Evolutionary conservation across 2,888 invertebrate genomes (phyloP).

Genomic region (Drosophila mercatorum): DNA sequence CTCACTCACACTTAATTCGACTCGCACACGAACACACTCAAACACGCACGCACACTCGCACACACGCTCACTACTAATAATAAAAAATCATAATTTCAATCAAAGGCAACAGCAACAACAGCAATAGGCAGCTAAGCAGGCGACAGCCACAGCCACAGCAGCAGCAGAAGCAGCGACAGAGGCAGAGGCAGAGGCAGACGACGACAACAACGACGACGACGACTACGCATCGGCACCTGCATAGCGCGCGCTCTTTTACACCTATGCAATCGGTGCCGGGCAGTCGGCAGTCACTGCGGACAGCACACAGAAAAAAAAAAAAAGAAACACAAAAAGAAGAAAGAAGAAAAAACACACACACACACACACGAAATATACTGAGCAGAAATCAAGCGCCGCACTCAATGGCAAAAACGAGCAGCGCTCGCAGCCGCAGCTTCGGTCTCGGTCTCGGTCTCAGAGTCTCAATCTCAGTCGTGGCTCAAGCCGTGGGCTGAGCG

Average conservation of each 20-base stretch:
- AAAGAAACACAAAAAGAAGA: constrained; percentile 12
- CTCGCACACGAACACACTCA: constrained; percentile 35
- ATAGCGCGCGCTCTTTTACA: constrained; percentile 77
- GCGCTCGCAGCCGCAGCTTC: constrained; percentile 34
- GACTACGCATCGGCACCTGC: constrained; percentile 75
- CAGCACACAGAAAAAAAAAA: constrained; percentile 20
- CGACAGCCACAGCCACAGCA: constrained; percentile 42
- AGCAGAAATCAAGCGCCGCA: constrained; percentile 66
- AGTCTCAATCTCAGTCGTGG: constrained; percentile 41
- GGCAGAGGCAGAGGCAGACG: constrained; percentile 31
- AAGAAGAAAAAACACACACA: not conserved
- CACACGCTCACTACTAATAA: constrained; percentile 55
- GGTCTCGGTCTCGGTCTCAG: constrained; percentile 35
- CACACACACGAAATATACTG: constrained; percentile 21
- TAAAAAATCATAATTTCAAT: constrained; percentile 77
- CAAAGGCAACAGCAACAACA: constrained; percentile 65
- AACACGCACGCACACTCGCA: constrained; percentile 15
- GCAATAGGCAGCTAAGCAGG: constrained; percentile 44
- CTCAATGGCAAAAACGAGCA: constrained; percentile 58
- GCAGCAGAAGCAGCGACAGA: constrained; percentile 45
- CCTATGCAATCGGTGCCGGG: constrained; percentile 63
- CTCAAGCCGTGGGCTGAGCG: constrained; percentile 52
- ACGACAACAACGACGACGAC: constrained; percentile 38
- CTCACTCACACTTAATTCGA: constrained; percentile 53
- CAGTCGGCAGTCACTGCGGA: constrained; percentile 45